Evolutionary conservation across 2,797 vertebrate species (phyloP).

Genomic region (Lepidocolaptes lacrymiger): DNA sequence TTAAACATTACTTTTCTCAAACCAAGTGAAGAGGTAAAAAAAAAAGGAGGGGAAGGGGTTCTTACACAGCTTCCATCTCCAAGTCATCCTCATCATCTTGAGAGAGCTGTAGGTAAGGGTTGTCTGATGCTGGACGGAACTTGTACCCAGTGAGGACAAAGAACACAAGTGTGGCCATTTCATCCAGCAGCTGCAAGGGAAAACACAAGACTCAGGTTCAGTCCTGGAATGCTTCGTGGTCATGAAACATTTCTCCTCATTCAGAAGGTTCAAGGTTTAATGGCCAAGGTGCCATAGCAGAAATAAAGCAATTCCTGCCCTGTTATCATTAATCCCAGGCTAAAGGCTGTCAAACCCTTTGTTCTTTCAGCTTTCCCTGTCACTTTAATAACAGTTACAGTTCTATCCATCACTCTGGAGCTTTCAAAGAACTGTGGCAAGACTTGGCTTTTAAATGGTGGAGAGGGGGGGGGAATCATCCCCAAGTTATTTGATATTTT

Average conservation of each 20-base stretch:
- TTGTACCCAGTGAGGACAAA: constrained; percentile 88
- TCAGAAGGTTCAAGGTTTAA: constrained; percentile 6
- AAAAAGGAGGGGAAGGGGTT: not conserved
- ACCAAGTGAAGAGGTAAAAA: not conserved
- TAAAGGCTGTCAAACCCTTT: constrained; percentile 19
- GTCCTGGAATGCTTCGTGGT: not conserved
- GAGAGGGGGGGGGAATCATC: not conserved
- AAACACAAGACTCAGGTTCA: not conserved
- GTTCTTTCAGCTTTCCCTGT: not conserved
- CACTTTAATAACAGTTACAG: not conserved
- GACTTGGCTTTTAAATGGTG: not conserved
- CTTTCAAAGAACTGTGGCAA: not conserved
- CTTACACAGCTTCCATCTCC: constrained; percentile 89
- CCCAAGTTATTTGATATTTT: not conserved
- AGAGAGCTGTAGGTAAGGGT: constrained; percentile 87
- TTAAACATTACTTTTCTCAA: not conserved
- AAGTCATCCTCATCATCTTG: constrained; percentile 85
- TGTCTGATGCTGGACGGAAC: constrained; percentile 87
- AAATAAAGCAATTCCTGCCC: not conserved
- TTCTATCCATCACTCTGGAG: not conserved
- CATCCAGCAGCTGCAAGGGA: constrained; percentile 82
- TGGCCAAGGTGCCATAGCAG: not conserved
- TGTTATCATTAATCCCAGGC: not conserved
- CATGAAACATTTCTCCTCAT: not conserved
- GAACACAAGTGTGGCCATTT: constrained; percentile 85